Evolutionary conservation across 1,140 invertebrate species (phyloP), one percentile per base, ranked within the genome.

Genomic region (Plodia interpunctella): DNA sequence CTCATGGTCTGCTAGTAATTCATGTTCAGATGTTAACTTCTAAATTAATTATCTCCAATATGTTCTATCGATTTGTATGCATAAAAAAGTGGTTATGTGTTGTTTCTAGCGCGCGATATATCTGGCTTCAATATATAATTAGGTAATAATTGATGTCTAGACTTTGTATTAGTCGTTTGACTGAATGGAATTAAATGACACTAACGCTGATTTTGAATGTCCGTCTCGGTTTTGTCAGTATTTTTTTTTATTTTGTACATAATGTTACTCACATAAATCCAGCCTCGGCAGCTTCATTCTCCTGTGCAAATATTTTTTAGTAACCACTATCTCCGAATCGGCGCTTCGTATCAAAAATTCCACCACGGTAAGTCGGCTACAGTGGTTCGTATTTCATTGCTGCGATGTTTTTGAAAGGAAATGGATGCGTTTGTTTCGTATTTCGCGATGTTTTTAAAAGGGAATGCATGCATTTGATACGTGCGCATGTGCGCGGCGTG

Each of bases 211-310:
- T n/a, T n/a, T n/a, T n/a, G n/a, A n/a, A n/a, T n/a, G n/a, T n/a
- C n/a, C n/a, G n/a, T n/a, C n/a, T n/a, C n/a, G n/a, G n/a, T n/a
- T n/a, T n/a, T n/a, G n/a, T n/a, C n/a, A n/a, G n/a, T n/a, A n/a
- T n/a, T n/a, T n/a, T n/a, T 17, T 44, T 44, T 15, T 10, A 17
- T 15, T 15, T 44, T 44, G 13, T 44, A 11, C 13, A 38, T 38
- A 11, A n/a, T n/a, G 13, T 57, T 49, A 83, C 83, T 84, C 69
- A 79, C 76, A 66, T 32, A 79, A 58, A 73, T 84, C 80, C 58
- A 81, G 74, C 76, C 79, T 80, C 69, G 74, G 72, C 55, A 83
- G 67, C 64, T 81, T 87, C 80, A 85, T 83, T 53, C 74, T 70
- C 75, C 62, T 68, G 44, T 51, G 20, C 13, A 19, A 19, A 20